Evolutionary conservation across 2,888 invertebrate genomes (phyloP), one percentile per base, ranked within the genome.

Genomic region (Drosophila mulleri): DNA sequence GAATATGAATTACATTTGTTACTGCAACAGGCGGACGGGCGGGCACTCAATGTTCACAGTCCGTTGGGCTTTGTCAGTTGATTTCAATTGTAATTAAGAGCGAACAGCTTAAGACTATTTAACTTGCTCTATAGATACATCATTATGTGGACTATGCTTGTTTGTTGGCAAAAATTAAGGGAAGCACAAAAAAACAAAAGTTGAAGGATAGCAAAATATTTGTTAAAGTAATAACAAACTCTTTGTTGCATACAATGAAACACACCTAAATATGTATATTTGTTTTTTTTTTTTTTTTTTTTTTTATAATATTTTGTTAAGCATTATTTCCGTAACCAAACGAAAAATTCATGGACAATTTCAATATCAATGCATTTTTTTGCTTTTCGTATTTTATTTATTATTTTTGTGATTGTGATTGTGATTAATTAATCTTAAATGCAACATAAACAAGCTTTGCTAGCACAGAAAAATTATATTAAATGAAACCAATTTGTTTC

Each of bases 1-100:
- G 67, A 50, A 80, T 80, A 80, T 80, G 79, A 82, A 82, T 80
- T 80, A 75, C 80, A 79, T 67, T 74, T 65, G 57, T 60, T 64
- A 70, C 67, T 73, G 78, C 78, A 39, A 37, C 48, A 32, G 32
- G 18, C 32, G 3, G 11, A 5, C 48, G 3, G 16, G n/a, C 29
- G 1, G 23, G 67, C 78, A 45, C 56, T 45, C 73, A 78, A 73
- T 81, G 65, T 81, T 78, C 60, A 70, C 70, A 78, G 50, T 82
- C 71, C 66, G 77, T 26, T 77, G 77, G 54, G 66, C 54, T 60
- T 74, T 69, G 69, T 41, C 47, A 58, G 52, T 66, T 67, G 64
- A 61, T 67, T 50, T 52, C 65, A 68, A 50, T 69, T 69, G 56
- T 66, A 66, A 79, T 75, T 39, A 29, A 48, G 56, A 42, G 29